A percentile compares a stretch with the other conserved stretches of the same genome.
These are phyloP conservation scores for Python bivittatus DNA, from an alignment of 2,113 vertebrate species.

Conservation along the genomic window DNA sequence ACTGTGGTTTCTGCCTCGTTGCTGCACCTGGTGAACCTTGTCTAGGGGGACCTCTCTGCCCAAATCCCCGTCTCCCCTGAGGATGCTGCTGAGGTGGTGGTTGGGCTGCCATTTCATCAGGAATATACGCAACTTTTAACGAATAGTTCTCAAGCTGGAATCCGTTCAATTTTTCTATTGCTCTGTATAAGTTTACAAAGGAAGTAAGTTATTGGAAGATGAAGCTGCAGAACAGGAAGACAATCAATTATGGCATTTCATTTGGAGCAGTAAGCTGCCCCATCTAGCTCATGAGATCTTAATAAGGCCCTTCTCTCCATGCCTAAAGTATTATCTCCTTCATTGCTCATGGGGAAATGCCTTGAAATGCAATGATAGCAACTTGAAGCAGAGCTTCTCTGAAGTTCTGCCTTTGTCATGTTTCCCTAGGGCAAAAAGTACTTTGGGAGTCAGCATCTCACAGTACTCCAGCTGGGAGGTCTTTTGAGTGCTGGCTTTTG, in stretches of 20 bases:
- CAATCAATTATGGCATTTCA: constrained; percentile 23
- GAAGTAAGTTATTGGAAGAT: constrained; percentile 27
- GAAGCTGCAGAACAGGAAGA: neutral
- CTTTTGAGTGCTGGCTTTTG: no score
- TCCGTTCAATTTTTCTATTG: constrained; percentile 95
- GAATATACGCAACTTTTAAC: constrained; percentile 96
- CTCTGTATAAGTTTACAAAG: constrained; percentile 73
- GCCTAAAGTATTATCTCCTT: neutral
- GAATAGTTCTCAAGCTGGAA: constrained; percentile 93
- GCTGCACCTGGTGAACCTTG: constrained; percentile 85
- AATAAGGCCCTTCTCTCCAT: neutral
- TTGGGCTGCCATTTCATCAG: constrained; percentile 85
- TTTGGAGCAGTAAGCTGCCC: neutral
- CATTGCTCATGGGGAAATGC: no score
- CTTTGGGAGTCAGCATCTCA: no score
- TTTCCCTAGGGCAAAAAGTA: no score
- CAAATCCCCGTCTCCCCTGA: constrained; percentile 84
- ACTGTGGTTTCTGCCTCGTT: constrained; percentile 87
- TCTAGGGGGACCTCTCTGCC: constrained; percentile 84
- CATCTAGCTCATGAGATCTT: neutral
- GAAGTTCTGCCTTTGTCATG: no score
- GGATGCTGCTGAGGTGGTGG: constrained; percentile 68
- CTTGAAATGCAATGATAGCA: no score
- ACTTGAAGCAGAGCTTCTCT: no score
- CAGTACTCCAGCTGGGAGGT: no score